These are phyloP conservation scores for Erinaceus europaeus DNA, from an alignment of 2,113 vertebrate species.

Conservation along the genomic window DNA sequence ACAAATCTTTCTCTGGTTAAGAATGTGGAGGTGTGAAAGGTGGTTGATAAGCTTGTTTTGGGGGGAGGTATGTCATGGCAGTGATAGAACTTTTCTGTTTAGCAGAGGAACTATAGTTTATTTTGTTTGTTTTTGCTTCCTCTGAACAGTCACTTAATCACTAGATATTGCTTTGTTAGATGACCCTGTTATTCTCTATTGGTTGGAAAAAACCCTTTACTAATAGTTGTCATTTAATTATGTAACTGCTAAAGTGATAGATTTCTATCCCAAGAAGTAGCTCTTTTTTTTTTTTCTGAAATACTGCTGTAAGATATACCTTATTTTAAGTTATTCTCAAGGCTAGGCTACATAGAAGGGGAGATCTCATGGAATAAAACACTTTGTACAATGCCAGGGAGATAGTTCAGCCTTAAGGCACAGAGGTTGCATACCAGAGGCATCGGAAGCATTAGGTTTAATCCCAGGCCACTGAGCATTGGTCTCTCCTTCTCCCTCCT, in stretches of 20 bases:
- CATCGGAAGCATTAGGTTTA: too few species aligned
- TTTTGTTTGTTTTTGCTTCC: neutral
- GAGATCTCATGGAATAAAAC: neutral
- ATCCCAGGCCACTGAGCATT: too few species aligned
- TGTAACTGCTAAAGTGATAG: conserved; percentile 21
- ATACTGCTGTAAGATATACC: conserved; percentile 34
- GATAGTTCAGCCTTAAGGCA: too few species aligned
- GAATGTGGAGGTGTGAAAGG: neutral
- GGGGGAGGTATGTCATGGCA: neutral
- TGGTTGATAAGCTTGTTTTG: neutral
- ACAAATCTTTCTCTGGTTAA: neutral
- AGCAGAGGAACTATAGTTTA: neutral
- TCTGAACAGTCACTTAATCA: conserved; percentile 35
- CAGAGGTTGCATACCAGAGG: too few species aligned
- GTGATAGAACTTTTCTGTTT: conserved; percentile 41
- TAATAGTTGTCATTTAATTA: conserved; percentile 55
- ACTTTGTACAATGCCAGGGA: neutral
- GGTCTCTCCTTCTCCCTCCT: too few species aligned
- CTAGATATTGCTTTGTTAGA: conserved; percentile 17
- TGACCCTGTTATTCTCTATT: conserved; percentile 7
- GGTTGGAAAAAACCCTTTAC: conserved; percentile 40
- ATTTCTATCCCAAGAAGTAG: conserved; percentile 3
- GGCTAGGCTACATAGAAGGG: neutral
- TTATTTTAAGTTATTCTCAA: conserved; percentile 36
- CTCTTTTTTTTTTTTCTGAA: conserved; percentile 21